phyloP scores from a whole-genome alignment of 2,888 invertebrate species.

The Thumatha senex region DNA sequence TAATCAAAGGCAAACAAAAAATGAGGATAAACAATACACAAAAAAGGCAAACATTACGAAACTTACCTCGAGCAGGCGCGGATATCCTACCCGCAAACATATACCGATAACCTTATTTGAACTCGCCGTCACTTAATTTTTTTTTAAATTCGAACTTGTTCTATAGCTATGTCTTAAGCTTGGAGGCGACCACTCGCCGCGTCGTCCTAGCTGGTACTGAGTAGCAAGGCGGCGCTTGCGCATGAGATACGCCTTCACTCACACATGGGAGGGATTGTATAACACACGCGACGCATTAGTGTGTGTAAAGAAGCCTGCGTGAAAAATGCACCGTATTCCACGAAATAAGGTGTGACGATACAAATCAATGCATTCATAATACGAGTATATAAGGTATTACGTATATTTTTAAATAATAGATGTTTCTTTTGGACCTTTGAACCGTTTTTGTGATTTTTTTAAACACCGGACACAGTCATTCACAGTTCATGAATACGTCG shows the following conservation, averaged over 20 bases:
- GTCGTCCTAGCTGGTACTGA: conserved; percentile 61
- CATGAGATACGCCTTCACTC: conserved; percentile 62
- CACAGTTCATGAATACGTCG: conserved; percentile 13
- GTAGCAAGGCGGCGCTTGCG: conserved; percentile 69
- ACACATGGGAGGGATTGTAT: conserved; percentile 40
- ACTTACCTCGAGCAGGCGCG: conserved; percentile 60
- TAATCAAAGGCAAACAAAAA: conserved; percentile 61
- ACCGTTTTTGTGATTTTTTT: conserved; percentile 16
- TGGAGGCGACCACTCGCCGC: conserved; percentile 50
- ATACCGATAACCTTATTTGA: conserved; percentile 71
- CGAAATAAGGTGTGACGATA: conserved; percentile 50
- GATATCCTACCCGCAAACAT: conserved; percentile 70
- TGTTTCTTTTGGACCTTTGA: conserved; percentile 22
- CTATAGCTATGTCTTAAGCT: conserved; percentile 15
- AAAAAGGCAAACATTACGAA: conserved; percentile 55
- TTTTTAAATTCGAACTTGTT: conserved; percentile 40
- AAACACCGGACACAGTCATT: conserved; percentile 10
- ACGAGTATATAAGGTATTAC: conserved; percentile 12
- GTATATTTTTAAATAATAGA: conserved; percentile 15
- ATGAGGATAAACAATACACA: conserved; percentile 37
- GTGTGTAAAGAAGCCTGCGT: conserved; percentile 59
- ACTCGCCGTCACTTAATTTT: conserved; percentile 58
- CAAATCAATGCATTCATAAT: conserved; percentile 23
- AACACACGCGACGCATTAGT: conserved; percentile 20
- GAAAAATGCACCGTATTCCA: conserved; percentile 66